Evolutionary conservation across 2,888 invertebrate species (phyloP), one percentile per base, ranked within the genome.

Genomic region (Hypena proboscidalis): DNA sequence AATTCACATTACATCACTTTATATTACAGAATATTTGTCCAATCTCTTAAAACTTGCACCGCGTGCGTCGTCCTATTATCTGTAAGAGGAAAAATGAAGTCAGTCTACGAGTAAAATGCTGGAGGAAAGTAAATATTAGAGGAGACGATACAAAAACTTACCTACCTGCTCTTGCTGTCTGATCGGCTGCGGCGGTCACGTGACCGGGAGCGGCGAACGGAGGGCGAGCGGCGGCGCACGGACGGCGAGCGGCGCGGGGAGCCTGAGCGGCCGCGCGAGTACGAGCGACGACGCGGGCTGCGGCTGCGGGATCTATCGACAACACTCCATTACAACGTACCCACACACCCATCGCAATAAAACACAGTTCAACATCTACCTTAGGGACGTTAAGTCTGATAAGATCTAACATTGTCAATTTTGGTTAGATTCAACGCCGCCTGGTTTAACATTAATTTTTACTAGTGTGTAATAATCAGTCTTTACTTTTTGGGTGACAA

Each of bases 161-260:
- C 53, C 69, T 70, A 90, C 88, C 90, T 88, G 82, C 58, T 77
- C 74, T 89, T 86, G 81, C 90, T 90, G 61, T 83, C 88, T 7
- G 91, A 90, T 29, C 90, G 83, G 63, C 87, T 87, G 56, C 89
- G 85, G 25, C 88, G 73, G 57, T 88, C 90, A 30, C 90, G 86
- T 0, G 88, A 90, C 1, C 87, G 73, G 2, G 91, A 89, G 17
- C 90, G 83, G 0, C 88, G 76, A 1, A 83, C 75, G 0, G 87
- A 88, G 0, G 88, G 86, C 8, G 90, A 87, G 4, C 88, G 84
- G 19, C 90, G 83, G 0, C 90, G 77, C 2, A 87, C 77, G 0
- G 90, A 89, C 2, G 87, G 87, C 25, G 90, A 90, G 1, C 91
- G 86, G 1, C 90, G 82, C 5, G 82, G 89, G 0, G 90, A 90